Evolutionary conservation across 2,797 vertebrate species (phyloP).

Genomic region (Tokudaia muenninki): DNA sequence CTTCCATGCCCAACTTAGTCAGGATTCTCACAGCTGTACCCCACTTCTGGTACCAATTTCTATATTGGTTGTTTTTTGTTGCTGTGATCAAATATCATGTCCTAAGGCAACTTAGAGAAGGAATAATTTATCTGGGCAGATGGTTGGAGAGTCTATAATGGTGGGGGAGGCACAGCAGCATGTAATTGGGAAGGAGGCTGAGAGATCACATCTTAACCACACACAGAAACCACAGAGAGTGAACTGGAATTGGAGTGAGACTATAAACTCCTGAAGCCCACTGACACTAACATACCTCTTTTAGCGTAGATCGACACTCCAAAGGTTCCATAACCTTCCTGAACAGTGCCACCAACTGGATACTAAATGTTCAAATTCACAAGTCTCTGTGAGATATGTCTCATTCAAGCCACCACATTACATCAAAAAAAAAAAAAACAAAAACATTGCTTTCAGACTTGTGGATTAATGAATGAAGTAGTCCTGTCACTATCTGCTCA

Average conservation of each 20-base stretch:
- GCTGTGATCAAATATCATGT: background rate
- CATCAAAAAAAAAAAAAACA: background rate
- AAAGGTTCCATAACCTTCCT: background rate
- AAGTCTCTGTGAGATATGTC: background rate
- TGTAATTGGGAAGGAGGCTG: background rate
- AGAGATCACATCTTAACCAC: background rate
- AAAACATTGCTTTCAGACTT: accelerated
- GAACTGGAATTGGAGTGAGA: background rate
- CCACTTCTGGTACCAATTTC: background rate
- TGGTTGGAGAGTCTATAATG: no score
- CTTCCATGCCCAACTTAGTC: background rate
- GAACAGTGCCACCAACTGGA: background rate
- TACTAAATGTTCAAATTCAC: background rate
- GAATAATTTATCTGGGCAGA: background rate
- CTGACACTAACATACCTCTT: background rate
- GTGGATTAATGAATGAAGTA: accelerated
- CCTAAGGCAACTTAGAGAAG: background rate
- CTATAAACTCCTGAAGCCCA: background rate
- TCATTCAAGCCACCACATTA: background rate
- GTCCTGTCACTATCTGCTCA: accelerated
- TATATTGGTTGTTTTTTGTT: background rate
- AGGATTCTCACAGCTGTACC: background rate
- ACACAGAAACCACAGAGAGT: background rate
- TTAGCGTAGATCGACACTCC: background rate
- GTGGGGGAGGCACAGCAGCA: background rate